Conservation (phyloP, 30 jellyfish, hydroid and myxozoan genomes). For the Sanderia malayensis region DNA sequence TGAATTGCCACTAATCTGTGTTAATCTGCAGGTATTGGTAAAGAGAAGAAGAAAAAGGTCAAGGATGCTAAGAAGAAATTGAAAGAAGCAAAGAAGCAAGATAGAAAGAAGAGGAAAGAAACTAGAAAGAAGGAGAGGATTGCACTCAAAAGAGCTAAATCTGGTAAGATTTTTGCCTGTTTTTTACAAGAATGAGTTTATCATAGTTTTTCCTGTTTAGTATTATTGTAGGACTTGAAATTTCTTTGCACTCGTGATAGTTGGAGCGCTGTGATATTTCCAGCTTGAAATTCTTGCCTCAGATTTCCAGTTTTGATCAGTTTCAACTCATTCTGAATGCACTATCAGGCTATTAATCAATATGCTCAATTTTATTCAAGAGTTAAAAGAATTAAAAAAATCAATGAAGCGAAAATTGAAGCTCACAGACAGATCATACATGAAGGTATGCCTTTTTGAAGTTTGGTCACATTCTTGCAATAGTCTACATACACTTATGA, state of each 20-base stretch:
- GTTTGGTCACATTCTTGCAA: no score
- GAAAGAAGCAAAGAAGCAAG: conserved; percentile 36
- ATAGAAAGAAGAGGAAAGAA: conserved; percentile 29
- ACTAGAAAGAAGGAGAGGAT: conserved; percentile 21
- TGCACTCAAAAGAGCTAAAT: conserved; percentile 26
- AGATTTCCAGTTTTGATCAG: neutral
- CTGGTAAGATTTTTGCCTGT: conserved; percentile 38
- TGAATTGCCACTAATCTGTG: no score
- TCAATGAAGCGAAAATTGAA: conserved; percentile 19
- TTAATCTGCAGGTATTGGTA: no score
- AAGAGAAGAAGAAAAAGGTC: conserved; percentile 3
- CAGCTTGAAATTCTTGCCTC: neutral
- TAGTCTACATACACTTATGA: no score
- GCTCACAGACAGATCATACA: conserved; percentile 29
- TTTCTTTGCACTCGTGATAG: neutral
- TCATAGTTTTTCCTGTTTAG: neutral
- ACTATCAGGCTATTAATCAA: no score
- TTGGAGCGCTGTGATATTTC: neutral
- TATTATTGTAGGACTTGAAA: neutral
- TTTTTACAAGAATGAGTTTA: no score
- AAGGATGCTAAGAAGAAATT: conserved; percentile 14
- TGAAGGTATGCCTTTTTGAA: conserved; percentile 61
- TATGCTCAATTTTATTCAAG: neutral
- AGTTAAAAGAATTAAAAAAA: conserved; percentile 32
- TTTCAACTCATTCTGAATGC: neutral